Evolutionary conservation across 2,113 vertebrate genomes (phyloP).

Genomic region (Plecotus auritus): DNA sequence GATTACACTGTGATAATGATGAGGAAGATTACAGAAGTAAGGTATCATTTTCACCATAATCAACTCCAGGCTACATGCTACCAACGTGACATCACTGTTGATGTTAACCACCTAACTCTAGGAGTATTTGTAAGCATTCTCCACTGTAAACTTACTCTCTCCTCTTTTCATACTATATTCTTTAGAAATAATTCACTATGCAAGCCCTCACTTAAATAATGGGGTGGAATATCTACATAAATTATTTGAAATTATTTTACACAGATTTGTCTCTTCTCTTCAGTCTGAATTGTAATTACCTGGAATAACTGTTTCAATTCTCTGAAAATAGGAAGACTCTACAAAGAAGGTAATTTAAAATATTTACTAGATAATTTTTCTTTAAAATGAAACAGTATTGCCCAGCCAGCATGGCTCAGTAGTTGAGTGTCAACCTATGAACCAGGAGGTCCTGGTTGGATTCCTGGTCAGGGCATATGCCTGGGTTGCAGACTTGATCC

Average conservation of each 20-base stretch:
- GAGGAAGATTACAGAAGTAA: not conserved
- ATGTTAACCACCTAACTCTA: not conserved
- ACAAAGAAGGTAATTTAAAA: not conserved
- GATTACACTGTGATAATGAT: not conserved
- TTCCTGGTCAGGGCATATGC: too few relatives aligned
- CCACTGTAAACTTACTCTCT: not conserved
- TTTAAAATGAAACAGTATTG: constrained; percentile 1
- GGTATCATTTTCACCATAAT: not conserved
- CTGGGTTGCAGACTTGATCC: too few relatives aligned
- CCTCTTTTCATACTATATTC: not conserved
- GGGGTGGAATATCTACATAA: not conserved
- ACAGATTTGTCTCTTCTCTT: not conserved
- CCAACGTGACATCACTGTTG: not conserved
- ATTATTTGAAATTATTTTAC: not conserved
- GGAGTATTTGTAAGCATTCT: not conserved
- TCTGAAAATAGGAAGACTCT: not conserved
- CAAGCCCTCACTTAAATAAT: not conserved
- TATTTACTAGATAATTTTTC: not conserved
- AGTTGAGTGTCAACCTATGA: too few relatives aligned
- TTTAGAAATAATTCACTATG: not conserved
- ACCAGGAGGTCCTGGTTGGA: too few relatives aligned
- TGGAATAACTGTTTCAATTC: not conserved
- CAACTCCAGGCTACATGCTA: not conserved
- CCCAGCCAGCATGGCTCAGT: too few relatives aligned
- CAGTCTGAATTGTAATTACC: not conserved